Evolutionary conservation across 2,888 invertebrate genomes (phyloP), one percentile per base, ranked within the genome.

Genomic region (Punctoribates punctum): DNA sequence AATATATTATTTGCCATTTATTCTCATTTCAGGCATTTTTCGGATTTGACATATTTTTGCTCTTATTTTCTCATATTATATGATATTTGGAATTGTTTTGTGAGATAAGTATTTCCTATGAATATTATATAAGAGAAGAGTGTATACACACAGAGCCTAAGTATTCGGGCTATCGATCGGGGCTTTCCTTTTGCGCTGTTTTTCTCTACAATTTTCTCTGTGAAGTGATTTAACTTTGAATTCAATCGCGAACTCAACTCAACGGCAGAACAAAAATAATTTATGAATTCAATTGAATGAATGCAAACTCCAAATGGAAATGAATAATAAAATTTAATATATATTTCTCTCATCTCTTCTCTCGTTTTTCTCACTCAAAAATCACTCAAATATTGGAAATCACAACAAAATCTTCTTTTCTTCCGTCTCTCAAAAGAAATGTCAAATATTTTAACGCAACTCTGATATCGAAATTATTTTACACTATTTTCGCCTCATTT

Each of bases 91-190:
- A 48, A 34, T 48, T 48, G 46, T 48, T 48, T 48, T 48, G 46
- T 48, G 46, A 48, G 46, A 48, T 48, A 48, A 48, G 46, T 48
- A 48, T 48, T 48, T 48, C 46, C 46, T 48, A 48, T 48, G 46
- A 48, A 48, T 48, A 48, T 48, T 48, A 48, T 48, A 48, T 48
- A 48, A 48, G 34, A 34, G 34, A 34, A 48, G 46, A 48, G 46
- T 8, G 11, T 48, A 48, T 34, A 34, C 34, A 34, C 34, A 5
- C 34, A 8, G 34, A 34, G 34, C 34, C 34, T 8, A 17, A 48
- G 2, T 48, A 48, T 17, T 48, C 17, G 13, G 4, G 15, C 46
- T 48, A 48, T 48, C 46, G 46, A 48, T 48, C 46, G 46, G 13
- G 4, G 34, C 4, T 34, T 34, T 34, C 34, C 34, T 34, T 17